phyloP scores from a whole-genome alignment of 2,888 invertebrate genomes.

The Diabrotica balteata region DNA sequence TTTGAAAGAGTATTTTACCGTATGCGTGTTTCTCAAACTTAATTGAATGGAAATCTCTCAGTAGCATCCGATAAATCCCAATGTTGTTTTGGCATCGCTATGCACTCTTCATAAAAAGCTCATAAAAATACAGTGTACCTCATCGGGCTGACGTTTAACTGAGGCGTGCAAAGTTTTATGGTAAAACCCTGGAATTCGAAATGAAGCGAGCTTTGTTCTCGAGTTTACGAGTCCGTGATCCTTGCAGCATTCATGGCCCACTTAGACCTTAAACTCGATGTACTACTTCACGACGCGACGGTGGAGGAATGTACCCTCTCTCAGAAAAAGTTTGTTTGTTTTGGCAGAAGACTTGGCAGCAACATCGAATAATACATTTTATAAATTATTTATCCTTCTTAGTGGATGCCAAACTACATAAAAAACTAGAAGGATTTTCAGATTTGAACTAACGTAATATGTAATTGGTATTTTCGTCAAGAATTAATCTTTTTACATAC shows the following conservation, averaged over 20 bases:
- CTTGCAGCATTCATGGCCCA: slow-evolving; percentile 47
- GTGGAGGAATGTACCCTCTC: slow-evolving; percentile 3
- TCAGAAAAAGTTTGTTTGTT: slow-evolving; percentile 8
- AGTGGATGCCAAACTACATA: not conserved
- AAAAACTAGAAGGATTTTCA: no score
- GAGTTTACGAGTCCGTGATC: slow-evolving; percentile 44
- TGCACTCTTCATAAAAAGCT: slow-evolving; percentile 26
- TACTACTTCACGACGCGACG: slow-evolving; percentile 18
- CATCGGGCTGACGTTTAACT: slow-evolving; percentile 29
- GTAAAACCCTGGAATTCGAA: slow-evolving; percentile 35
- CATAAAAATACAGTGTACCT: slow-evolving; percentile 31
- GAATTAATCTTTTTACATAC: no score
- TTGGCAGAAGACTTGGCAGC: slow-evolving; percentile 4
- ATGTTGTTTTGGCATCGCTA: slow-evolving; percentile 7
- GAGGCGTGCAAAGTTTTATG: slow-evolving; percentile 31
- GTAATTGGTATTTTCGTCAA: no score
- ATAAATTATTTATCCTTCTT: not conserved
- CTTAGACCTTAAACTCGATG: slow-evolving; percentile 40
- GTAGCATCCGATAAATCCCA: no score
- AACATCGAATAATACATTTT: slow-evolving; percentile 1
- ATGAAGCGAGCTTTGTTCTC: slow-evolving; percentile 42
- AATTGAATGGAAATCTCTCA: no score
- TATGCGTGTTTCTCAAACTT: no score
- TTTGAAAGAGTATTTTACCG: no score
- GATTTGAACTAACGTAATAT: no score